Evolutionary conservation across 2,888 invertebrate genomes (phyloP).

Genomic region (Agrochola macilenta): DNA sequence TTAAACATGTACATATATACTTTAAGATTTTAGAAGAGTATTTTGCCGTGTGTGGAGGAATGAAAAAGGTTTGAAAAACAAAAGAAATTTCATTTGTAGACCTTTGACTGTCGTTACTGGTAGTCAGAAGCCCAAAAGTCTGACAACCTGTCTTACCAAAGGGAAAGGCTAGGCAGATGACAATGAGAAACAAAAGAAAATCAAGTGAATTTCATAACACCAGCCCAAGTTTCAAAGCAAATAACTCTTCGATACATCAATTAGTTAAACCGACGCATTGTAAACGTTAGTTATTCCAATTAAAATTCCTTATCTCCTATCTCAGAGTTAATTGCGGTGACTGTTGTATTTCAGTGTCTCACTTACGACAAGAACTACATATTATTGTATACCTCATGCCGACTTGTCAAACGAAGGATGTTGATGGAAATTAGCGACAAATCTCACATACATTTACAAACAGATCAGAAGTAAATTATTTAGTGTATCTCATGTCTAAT

Average conservation of each 20-base stretch:
- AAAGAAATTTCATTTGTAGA: not conserved
- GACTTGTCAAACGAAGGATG: not conserved
- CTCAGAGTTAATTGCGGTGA: not conserved
- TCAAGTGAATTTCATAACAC: too few relatives aligned
- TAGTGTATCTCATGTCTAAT: not conserved
- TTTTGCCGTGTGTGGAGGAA: constrained; percentile 2
- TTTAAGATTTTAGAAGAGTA: constrained; percentile 8
- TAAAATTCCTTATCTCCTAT: not conserved
- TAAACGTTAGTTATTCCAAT: not conserved
- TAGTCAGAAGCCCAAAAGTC: too few relatives aligned
- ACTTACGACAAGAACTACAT: not conserved
- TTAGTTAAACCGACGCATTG: too few relatives aligned
- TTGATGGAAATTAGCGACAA: not conserved
- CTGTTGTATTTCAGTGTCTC: not conserved
- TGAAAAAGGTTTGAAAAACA: not conserved
- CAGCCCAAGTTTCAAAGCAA: too few relatives aligned
- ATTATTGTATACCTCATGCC: not conserved
- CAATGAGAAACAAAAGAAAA: too few relatives aligned
- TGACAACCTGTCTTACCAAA: too few relatives aligned
- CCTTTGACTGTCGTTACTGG: too few relatives aligned
- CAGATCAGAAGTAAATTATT: constrained; percentile 26
- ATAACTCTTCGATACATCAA: too few relatives aligned
- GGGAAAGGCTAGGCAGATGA: too few relatives aligned
- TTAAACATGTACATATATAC: not conserved
- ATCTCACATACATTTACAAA: not conserved